These are phyloP conservation scores for Parazoanthus darwini DNA, from an alignment of 92 coral and sea anemone genomes.

Conservation along the genomic window DNA sequence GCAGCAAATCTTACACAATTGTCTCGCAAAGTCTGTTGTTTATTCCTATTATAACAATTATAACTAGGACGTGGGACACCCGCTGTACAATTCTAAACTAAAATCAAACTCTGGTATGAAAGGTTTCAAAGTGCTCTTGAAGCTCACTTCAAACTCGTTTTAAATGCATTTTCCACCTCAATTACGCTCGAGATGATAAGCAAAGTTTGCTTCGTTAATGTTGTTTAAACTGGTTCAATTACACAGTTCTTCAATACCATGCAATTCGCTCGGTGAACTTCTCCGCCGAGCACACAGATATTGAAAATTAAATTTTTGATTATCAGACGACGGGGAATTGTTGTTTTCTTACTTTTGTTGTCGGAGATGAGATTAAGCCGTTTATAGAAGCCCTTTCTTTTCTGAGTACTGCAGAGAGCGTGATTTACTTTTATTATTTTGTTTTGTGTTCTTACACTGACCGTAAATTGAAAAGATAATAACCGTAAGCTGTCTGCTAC, in stretches of 20 bases:
- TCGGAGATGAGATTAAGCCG: not conserved
- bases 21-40: constrained; percentile 17
- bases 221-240: constrained; percentile 30
- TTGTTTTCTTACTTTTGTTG: not conserved
- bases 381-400: not conserved
- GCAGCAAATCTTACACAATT: constrained; percentile 40
- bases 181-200: constrained; percentile 7
- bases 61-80: constrained; percentile 4
- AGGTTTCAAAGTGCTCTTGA: constrained; percentile 16
- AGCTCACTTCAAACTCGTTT: not conserved
- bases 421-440: not conserved
- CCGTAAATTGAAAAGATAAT: constrained; percentile 4
- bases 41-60: constrained; percentile 26
- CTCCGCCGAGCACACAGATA: not conserved
- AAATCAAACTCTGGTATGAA: constrained; percentile 3
- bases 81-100: constrained; percentile 5
- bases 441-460: not conserved
- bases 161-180: not conserved
- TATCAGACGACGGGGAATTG: not conserved
- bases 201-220: constrained; percentile 34
- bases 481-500: not conserved
- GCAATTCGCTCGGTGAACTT: not conserved
- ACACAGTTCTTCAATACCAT: not conserved
- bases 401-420: not conserved
- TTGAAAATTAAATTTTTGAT: not conserved